Conservation (phyloP, 2,888 invertebrate species). For the Drosophila austrosaltans region DNA sequence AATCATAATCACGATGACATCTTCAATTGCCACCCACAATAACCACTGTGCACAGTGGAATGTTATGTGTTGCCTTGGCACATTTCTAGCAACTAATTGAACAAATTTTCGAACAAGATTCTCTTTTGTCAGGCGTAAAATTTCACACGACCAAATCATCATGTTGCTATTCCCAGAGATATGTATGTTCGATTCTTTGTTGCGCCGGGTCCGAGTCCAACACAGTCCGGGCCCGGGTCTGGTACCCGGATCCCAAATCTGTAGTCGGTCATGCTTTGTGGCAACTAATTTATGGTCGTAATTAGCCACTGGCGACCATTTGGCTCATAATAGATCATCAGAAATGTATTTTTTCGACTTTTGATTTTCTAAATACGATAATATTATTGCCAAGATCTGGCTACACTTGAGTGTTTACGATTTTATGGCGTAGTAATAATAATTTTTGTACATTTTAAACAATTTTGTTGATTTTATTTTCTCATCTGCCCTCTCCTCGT, state of each 20-base stretch:
- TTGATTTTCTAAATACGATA: constrained; percentile 21
- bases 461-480: background rate
- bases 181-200: background rate
- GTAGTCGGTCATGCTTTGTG: constrained; percentile 56
- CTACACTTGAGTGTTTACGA: constrained; percentile 18
- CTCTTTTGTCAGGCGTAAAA: constrained; percentile 55
- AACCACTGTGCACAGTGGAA: constrained; percentile 50
- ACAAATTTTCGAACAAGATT: constrained; percentile 49
- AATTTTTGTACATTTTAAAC: constrained; percentile 14
- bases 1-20: background rate
- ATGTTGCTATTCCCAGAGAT: constrained; percentile 7
- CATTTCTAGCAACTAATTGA: constrained; percentile 34
- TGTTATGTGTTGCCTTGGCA: constrained; percentile 36
- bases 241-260: background rate
- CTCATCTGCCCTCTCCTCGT: constrained; percentile 57
- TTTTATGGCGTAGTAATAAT: constrained; percentile 47
- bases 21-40: background rate
- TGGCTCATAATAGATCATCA: constrained; percentile 57
- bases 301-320: constrained; percentile 60
- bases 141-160: constrained; percentile 22
- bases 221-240: too few relatives aligned
- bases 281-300: constrained; percentile 74
- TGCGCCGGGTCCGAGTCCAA: too few relatives aligned
- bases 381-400: constrained; percentile 9
- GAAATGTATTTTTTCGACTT: constrained; percentile 25